phyloP scores from a whole-genome alignment of 37 sponge, comb jelly and placozoan species.

The Ianthella basta region DNA sequence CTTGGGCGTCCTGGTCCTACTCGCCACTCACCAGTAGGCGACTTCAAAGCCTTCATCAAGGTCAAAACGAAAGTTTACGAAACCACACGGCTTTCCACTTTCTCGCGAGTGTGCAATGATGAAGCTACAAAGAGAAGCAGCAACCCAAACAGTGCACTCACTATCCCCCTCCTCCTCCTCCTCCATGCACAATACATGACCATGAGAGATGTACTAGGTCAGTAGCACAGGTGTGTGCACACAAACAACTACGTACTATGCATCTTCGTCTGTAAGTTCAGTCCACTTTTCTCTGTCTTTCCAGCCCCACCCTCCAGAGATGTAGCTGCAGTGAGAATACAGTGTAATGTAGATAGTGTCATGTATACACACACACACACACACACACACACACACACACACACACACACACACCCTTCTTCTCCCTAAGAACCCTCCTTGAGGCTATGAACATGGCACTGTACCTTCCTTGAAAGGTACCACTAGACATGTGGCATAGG shows the following conservation, averaged over 20 bases:
- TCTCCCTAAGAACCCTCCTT: no score
- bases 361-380: background rate
- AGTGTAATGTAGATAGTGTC: background rate
- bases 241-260: conserved; percentile 43
- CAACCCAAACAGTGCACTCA: background rate
- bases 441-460: no score
- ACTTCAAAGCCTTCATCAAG: conserved; percentile 79
- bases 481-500: no score
- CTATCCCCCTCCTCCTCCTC: no score
- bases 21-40: conserved; percentile 63
- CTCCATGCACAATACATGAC: no score
- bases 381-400: conserved; percentile 13
- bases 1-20: no score
- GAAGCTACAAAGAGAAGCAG: conserved; percentile 41
- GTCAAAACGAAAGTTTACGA: conserved; percentile 78
- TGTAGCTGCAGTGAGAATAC: conserved; percentile 43
- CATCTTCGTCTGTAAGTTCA: conserved; percentile 65
- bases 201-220: no score
- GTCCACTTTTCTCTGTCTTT: conserved; percentile 74
- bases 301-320: conserved; percentile 80
- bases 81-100: conserved; percentile 43
- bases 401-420: no score
- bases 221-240: background rate
- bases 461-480: no score
- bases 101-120: conserved; percentile 53